Percentiles rank a stretch among this genome's conserved stretches.
phyloP scores from a whole-genome alignment of 1,140 invertebrate genomes.

The Penaeus vannamei region DNA sequence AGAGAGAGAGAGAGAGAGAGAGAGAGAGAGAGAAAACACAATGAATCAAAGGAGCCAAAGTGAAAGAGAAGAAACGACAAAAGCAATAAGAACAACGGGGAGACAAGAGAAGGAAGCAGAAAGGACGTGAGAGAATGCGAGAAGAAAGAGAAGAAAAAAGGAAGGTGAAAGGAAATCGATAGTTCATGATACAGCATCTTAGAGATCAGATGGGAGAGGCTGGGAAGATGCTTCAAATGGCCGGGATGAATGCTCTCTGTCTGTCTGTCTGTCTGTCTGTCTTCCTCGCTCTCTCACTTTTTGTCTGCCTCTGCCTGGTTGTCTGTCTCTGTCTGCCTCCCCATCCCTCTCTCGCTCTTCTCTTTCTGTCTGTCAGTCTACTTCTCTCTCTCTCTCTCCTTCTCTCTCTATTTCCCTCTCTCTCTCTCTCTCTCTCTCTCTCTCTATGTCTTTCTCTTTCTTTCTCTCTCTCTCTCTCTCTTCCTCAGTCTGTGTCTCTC shows the following conservation, averaged over 20 bases:
- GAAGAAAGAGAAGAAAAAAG: too few relatives aligned
- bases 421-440: constrained; percentile 22
- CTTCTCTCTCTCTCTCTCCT: neutral
- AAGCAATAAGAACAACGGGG: neutral
- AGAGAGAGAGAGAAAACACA: neutral
- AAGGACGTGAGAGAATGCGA: neutral
- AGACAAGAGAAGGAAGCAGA: neutral
- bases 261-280: neutral
- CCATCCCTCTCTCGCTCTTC: neutral
- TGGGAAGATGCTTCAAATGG: too few relatives aligned
- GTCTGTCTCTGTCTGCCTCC: neutral
- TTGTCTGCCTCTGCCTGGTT: neutral
- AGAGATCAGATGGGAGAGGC: too few relatives aligned
- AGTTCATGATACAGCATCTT: too few relatives aligned
- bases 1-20: neutral
- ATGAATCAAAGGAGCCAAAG: neutral
- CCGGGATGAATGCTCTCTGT: too few relatives aligned
- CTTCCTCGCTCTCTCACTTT: neutral
- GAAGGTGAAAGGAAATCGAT: neutral
- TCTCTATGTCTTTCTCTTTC: neutral
- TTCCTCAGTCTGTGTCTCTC: neutral
- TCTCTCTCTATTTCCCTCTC: constrained; percentile 37
- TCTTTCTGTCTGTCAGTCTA: too few relatives aligned
- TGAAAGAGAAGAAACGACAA: neutral
- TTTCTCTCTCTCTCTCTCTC: neutral